phyloP scores from a whole-genome alignment of 2,113 vertebrate genomes.

The Mohoua ochrocephala region DNA sequence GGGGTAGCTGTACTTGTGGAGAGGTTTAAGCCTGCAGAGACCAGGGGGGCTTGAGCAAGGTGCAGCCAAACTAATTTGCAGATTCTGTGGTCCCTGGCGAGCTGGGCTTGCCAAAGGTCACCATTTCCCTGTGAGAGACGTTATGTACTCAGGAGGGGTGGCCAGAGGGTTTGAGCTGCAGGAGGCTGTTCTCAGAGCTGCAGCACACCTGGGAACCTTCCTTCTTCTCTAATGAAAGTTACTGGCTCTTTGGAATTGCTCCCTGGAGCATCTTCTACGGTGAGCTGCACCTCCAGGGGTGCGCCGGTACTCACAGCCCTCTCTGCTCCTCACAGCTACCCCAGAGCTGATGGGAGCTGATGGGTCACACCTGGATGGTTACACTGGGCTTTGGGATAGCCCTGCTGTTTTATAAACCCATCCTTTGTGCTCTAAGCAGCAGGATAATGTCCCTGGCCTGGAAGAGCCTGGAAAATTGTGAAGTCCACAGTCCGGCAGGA shows the following conservation, averaged over 20 bases:
- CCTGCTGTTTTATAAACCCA: neutral
- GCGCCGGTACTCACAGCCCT: neutral
- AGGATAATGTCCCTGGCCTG: neutral
- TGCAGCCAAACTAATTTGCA: neutral
- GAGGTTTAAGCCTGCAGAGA: neutral
- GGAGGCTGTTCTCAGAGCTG: neutral
- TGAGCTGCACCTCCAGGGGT: neutral
- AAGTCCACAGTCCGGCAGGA: neutral
- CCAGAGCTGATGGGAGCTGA: neutral
- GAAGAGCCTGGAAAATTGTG: neutral
- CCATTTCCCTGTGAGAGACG: neutral
- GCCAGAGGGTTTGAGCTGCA: neutral
- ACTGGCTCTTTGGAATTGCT: neutral
- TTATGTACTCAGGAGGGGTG: neutral
- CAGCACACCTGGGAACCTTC: neutral
- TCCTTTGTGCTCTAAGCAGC: neutral
- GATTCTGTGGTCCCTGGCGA: neutral
- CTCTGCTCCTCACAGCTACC: neutral
- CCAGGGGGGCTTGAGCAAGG: neutral
- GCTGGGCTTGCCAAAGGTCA: neutral
- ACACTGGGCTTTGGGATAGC: neutral
- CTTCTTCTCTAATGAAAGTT: neutral
- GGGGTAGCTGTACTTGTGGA: neutral
- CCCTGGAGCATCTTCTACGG: neutral
- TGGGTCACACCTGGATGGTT: neutral